A percentile compares a stretch with the other conserved stretches of the same genome.
Conservation (phyloP, 30 jellyfish, hydroid and myxozoan genomes). For the Morbakka virulenta region DNA sequence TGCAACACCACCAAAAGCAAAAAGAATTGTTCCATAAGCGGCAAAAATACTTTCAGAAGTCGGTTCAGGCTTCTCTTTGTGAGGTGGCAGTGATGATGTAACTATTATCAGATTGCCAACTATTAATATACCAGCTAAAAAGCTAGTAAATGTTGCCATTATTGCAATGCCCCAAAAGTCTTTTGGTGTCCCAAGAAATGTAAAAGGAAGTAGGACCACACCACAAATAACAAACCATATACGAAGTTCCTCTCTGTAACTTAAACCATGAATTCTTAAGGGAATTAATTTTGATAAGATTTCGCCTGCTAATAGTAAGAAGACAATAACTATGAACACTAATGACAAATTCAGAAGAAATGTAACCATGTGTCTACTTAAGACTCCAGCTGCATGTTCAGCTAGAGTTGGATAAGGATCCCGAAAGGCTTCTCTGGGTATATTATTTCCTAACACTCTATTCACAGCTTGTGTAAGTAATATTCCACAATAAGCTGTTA, state of each 20-base stretch:
- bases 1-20: conserved; percentile 88
- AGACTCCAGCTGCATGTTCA: conserved; percentile 70
- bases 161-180: conserved; percentile 92
- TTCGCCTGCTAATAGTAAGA: conserved; percentile 86
- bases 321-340: conserved; percentile 72
- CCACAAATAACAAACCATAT: conserved; percentile 80
- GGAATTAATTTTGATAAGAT: conserved; percentile 76
- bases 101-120: conserved; percentile 49
- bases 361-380: conserved; percentile 53
- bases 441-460: conserved; percentile 23
- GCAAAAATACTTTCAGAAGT: conserved; percentile 70
- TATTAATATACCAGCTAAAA: conserved; percentile 63
- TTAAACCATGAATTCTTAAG: conserved; percentile 23
- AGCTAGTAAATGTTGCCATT: conserved; percentile 77
- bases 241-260: conserved; percentile 66
- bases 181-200: conserved; percentile 88
- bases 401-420: conserved; percentile 94
- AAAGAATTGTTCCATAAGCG: conserved; percentile 77
- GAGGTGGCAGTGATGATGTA: conserved; percentile 14
- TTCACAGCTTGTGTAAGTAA: conserved; percentile 76
- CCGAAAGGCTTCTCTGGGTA: conserved; percentile 34
- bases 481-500: conserved; percentile 75
- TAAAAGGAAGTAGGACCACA: conserved; percentile 69
- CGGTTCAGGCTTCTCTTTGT: conserved; percentile 14
- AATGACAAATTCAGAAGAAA: conserved; percentile 50